These are phyloP conservation scores for Cardiocondyla obscurior DNA, from an alignment of 1,140 invertebrate genomes.

Conservation along the genomic window DNA sequence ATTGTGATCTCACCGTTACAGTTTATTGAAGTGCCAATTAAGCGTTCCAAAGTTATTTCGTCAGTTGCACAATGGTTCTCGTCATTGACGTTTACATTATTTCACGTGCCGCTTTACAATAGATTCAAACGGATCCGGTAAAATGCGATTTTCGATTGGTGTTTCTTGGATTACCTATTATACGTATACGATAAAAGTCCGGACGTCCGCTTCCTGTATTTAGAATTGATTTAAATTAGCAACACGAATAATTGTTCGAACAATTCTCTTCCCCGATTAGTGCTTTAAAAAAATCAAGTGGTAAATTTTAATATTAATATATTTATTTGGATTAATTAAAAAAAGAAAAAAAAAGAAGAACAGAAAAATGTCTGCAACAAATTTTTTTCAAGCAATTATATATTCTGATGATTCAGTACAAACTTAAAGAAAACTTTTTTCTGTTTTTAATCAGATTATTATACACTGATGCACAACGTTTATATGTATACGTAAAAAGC, in stretches of 20 bases:
- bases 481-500: neutral
- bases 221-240: conserved; percentile 33
- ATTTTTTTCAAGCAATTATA: too few relatives aligned
- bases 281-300: neutral
- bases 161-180: neutral
- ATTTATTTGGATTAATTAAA: neutral
- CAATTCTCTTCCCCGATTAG: neutral
- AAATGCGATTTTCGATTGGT: neutral
- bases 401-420: neutral
- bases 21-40: neutral
- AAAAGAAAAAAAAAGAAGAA: neutral
- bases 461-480: neutral
- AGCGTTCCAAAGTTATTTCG: neutral
- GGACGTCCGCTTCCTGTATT: conserved; percentile 60
- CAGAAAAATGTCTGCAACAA: too few relatives aligned
- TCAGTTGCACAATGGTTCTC: neutral
- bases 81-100: neutral
- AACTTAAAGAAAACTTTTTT: neutral
- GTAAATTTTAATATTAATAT: too few relatives aligned
- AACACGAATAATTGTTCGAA: neutral
- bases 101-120: neutral
- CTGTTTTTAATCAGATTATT: neutral
- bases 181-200: conserved; percentile 5
- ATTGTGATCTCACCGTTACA: conserved; percentile 38
- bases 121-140: neutral